These are phyloP conservation scores for Eulemur coronatus DNA, from an alignment of 2,797 vertebrate species.

Conservation along the genomic window DNA sequence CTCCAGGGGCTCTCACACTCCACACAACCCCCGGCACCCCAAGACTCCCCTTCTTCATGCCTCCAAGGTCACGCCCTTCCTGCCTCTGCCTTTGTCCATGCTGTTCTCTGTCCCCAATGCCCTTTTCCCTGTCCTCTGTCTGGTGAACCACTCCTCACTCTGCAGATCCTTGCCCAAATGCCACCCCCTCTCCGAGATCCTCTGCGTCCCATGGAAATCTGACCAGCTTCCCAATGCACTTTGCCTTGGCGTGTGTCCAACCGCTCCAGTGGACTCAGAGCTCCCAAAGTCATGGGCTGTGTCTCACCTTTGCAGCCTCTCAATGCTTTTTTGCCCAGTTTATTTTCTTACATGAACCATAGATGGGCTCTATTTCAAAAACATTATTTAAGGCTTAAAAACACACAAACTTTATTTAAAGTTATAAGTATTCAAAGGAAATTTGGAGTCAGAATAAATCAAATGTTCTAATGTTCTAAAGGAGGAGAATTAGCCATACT, in stretches of 20 bases:
- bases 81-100: not conserved
- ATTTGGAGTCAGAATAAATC: constrained; percentile 38
- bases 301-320: not conserved
- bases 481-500: constrained; percentile 24
- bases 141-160: not conserved
- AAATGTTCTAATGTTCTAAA: constrained; percentile 38
- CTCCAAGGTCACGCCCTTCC: not conserved
- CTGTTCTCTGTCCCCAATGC: not conserved
- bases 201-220: not conserved
- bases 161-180: not conserved
- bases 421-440: constrained; percentile 51
- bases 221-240: not conserved
- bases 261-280: not conserved
- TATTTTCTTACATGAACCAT: not conserved
- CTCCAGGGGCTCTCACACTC: not conserved
- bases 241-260: not conserved
- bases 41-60: not conserved
- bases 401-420: not conserved
- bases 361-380: not conserved
- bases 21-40: not conserved
- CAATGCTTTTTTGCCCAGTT: not conserved
- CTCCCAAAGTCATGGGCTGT: not conserved
- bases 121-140: not conserved
- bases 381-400: not conserved
- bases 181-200: not conserved